These are phyloP conservation scores for Nycticebus coucang DNA, from an alignment of 2,113 vertebrate genomes.

Conservation along the genomic window DNA sequence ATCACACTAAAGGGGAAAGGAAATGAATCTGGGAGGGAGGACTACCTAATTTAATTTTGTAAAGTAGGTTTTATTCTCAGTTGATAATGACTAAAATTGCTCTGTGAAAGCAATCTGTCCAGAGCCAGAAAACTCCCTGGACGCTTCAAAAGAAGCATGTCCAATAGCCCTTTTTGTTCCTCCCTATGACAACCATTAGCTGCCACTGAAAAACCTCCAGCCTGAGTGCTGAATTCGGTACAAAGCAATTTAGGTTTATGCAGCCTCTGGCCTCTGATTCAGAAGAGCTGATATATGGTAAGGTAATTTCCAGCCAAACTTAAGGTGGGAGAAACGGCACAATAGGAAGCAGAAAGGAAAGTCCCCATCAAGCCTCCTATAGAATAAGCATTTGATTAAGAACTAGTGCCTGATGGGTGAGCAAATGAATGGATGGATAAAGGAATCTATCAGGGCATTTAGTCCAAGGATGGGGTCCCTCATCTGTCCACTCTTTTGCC, in stretches of 20 bases:
- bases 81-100: slow-evolving; percentile 78
- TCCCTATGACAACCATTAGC: slow-evolving; percentile 74
- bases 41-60: slow-evolving; percentile 78
- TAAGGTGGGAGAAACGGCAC: not conserved
- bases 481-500: not conserved
- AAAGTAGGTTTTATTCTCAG: slow-evolving; percentile 80
- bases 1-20: slow-evolving; percentile 43
- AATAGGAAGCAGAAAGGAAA: not conserved
- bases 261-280: slow-evolving; percentile 54
- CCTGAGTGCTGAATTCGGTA: not conserved
- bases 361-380: not conserved
- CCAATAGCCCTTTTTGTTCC: slow-evolving; percentile 70
- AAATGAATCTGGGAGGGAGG: slow-evolving; percentile 75
- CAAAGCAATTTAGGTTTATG: slow-evolving; percentile 65
- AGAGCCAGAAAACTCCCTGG: slow-evolving; percentile 73
- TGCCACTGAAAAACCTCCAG: slow-evolving; percentile 64
- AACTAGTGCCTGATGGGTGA: not conserved
- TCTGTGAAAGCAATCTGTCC: slow-evolving; percentile 74
- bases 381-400: slow-evolving; percentile 7
- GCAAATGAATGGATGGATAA: not conserved
- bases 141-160: slow-evolving; percentile 60
- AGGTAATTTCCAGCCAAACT: slow-evolving; percentile 24
- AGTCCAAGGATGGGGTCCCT: not conserved
- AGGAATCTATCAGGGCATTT: not conserved
- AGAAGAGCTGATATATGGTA: slow-evolving; percentile 39